phyloP scores from a whole-genome alignment of 2,113 vertebrate species.

The Scortum barcoo region DNA sequence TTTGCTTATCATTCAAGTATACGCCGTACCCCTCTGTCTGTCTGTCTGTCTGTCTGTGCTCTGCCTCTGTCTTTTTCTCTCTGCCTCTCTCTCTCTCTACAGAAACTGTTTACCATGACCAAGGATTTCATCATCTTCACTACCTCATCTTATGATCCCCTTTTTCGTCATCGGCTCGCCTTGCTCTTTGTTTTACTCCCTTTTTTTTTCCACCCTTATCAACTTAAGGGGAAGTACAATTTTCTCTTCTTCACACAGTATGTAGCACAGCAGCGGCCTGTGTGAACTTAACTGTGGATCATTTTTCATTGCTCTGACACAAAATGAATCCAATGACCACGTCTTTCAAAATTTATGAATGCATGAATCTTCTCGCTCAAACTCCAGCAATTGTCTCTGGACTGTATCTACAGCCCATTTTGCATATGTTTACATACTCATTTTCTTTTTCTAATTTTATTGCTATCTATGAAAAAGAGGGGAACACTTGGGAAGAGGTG shows the following conservation, averaged over 20 bases:
- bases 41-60: slow-evolving; percentile 34
- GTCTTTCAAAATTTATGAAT: slow-evolving; percentile 43
- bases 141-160: slow-evolving; percentile 45
- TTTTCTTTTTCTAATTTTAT: slow-evolving; percentile 25
- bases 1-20: slow-evolving; percentile 6
- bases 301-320: slow-evolving; percentile 52
- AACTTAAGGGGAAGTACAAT: slow-evolving; percentile 30
- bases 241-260: slow-evolving; percentile 33
- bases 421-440: slow-evolving; percentile 28
- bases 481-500: not conserved
- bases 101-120: slow-evolving; percentile 54
- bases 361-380: slow-evolving; percentile 17
- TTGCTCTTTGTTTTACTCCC: slow-evolving; percentile 37
- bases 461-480: slow-evolving; percentile 26
- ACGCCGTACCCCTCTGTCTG: slow-evolving; percentile 1
- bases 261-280: slow-evolving; percentile 24
- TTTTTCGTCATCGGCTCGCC: slow-evolving; percentile 42
- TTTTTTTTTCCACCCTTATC: slow-evolving; percentile 29
- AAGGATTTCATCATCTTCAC: slow-evolving; percentile 54
- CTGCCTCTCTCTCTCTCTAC: not conserved
- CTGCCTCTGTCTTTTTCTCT: slow-evolving; percentile 1
- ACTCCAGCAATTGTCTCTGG: slow-evolving; percentile 7
- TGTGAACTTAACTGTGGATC: slow-evolving; percentile 28
- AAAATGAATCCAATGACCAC: slow-evolving; percentile 46
- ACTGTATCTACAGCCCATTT: slow-evolving; percentile 2